These are phyloP conservation scores for Sebastes wilsoni DNA, from an alignment of 2,797 vertebrate genomes.

Conservation along the genomic window DNA sequence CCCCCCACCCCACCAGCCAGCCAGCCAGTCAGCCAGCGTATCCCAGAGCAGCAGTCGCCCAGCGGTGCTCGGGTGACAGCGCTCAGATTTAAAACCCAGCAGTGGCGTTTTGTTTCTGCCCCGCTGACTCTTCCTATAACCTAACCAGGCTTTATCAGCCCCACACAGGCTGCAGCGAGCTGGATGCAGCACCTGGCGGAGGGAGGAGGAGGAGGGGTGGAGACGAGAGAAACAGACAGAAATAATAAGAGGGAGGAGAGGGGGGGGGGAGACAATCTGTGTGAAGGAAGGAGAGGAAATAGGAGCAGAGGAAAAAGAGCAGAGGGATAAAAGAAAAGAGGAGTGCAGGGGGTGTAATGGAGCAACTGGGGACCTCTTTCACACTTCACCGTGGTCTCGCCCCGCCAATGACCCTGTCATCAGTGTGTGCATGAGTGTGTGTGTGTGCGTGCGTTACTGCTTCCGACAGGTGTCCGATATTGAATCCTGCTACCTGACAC, in stretches of 20 bases:
- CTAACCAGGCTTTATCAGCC: constrained; percentile 62
- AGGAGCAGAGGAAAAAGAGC: neutral
- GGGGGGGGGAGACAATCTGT: neutral
- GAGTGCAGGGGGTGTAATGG: constrained; percentile 43
- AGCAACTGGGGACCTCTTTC: constrained; percentile 58
- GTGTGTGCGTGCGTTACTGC: constrained; percentile 16
- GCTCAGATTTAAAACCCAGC: constrained; percentile 64
- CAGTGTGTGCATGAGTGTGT: constrained; percentile 4
- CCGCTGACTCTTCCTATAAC: constrained; percentile 59
- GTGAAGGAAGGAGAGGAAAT: constrained; percentile 1
- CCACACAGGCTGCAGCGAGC: constrained; percentile 49
- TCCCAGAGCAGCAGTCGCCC: constrained; percentile 47
- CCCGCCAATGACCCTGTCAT: constrained; percentile 64
- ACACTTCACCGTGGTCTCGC: constrained; percentile 57
- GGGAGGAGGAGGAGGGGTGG: neutral
- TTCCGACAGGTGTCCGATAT: constrained; percentile 56
- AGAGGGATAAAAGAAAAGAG: constrained; percentile 3
- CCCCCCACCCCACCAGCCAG: constrained; percentile 3
- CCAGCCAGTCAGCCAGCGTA: constrained; percentile 12
- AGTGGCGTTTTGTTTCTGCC: constrained; percentile 63
- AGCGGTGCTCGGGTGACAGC: constrained; percentile 44
- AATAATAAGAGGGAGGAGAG: neutral
- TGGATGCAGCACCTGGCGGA: constrained; percentile 44
- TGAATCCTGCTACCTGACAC: constrained; percentile 58
- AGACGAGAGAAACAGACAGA: neutral